Conservation (phyloP, 1,140 invertebrate genomes). For the Sitobion miscanthi region DNA sequence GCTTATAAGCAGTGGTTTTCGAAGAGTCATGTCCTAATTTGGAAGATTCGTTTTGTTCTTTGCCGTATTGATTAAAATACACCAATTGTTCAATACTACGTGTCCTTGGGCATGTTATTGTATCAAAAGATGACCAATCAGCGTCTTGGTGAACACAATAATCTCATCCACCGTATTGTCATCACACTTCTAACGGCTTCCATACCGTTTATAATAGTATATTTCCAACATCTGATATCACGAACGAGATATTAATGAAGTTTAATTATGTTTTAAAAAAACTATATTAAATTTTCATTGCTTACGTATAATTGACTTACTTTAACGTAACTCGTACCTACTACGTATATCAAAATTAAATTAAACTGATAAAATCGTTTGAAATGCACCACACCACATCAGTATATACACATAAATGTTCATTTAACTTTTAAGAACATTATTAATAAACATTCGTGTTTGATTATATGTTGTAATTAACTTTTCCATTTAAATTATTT, state of each 20-base stretch:
- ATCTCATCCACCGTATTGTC: background rate
- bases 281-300: background rate
- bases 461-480: background rate
- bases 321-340: background rate
- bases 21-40: constrained; percentile 1
- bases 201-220: background rate
- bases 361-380: background rate
- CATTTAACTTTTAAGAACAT: background rate
- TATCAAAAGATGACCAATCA: constrained; percentile 26
- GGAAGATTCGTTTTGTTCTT: background rate
- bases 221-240: background rate
- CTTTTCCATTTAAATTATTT: background rate
- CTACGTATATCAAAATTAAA: background rate
- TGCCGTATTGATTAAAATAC: constrained; percentile 12
- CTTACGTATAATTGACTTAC: background rate
- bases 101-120: background rate
- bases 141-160: background rate
- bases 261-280: background rate
- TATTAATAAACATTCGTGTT: background rate
- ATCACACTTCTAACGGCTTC: background rate
- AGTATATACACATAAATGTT: background rate
- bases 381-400: background rate
- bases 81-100: constrained; percentile 36
- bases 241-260: background rate
- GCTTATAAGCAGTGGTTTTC: background rate